These are phyloP conservation scores for Machimus rusticus DNA, from an alignment of 2,888 invertebrate species.

Conservation along the genomic window DNA sequence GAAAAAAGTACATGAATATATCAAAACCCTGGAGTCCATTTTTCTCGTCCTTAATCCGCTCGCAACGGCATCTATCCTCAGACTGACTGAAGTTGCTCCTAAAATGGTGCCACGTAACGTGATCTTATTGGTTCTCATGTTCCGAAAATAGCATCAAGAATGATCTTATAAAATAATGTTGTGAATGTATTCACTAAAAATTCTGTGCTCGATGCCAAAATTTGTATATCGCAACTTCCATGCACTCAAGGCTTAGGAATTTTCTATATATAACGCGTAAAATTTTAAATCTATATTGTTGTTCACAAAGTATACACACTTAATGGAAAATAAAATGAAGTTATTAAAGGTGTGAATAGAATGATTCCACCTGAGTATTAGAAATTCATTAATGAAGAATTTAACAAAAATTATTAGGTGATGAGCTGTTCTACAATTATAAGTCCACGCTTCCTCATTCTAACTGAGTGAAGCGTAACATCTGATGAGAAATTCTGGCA, in stretches of 20 bases:
- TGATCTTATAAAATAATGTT: conserved; percentile 28
- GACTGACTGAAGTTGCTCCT: conserved; percentile 65
- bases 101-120: conserved; percentile 72
- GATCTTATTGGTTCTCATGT: conserved; percentile 62
- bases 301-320: not conserved
- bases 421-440: not conserved
- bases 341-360: not conserved
- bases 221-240: conserved; percentile 45
- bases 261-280: conserved; percentile 30
- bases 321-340: not conserved
- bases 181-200: conserved; percentile 43
- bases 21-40: not conserved
- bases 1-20: not conserved
- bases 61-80: conserved; percentile 56
- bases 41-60: conserved; percentile 48
- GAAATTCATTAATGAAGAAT: not conserved
- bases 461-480: not conserved
- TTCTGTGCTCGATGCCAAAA: conserved; percentile 42
- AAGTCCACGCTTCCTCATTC: not conserved
- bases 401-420: not conserved
- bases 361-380: not conserved
- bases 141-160: conserved; percentile 48
- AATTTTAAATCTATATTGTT: conserved; percentile 21
- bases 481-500: not conserved
- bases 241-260: conserved; percentile 40